phyloP scores from a whole-genome alignment of 2,888 invertebrate genomes.

The Callinectes sapidus region DNA sequence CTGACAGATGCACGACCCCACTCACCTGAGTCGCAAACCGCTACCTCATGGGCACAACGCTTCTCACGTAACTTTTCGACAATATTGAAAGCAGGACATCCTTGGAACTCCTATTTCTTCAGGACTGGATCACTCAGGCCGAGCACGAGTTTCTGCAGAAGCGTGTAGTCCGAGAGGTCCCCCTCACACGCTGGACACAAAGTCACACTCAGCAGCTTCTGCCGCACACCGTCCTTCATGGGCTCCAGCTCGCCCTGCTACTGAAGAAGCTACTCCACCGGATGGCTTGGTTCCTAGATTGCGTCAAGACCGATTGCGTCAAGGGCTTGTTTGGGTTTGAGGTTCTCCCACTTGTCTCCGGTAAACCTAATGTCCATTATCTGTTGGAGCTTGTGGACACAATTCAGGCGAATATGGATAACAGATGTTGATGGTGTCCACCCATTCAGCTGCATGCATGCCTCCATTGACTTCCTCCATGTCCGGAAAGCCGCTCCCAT shows the following conservation, averaged over 20 bases:
- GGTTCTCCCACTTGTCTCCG: background rate
- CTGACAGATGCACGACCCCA: no score
- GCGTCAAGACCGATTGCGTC: background rate
- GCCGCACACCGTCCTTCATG: background rate
- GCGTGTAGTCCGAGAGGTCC: background rate
- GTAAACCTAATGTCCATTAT: background rate
- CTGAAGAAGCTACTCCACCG: constrained; percentile 27
- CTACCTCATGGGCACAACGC: constrained; percentile 15
- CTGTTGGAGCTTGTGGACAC: background rate
- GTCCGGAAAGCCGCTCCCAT: background rate
- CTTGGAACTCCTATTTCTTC: background rate
- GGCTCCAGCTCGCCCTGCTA: background rate
- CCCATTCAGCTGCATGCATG: background rate
- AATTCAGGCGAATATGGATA: constrained; percentile 7
- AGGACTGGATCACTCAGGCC: constrained; percentile 20
- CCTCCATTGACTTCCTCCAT: constrained; percentile 10
- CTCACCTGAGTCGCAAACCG: background rate
- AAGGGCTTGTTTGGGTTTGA: background rate
- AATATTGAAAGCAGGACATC: background rate
- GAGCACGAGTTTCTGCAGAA: background rate
- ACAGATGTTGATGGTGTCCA: background rate
- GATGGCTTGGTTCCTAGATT: background rate
- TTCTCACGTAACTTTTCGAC: constrained; percentile 4
- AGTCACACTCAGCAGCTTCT: background rate
- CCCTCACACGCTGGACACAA: background rate